Base-by-base conservation (phyloP, 2,797 vertebrate species). In the Mus spretus region DNA sequence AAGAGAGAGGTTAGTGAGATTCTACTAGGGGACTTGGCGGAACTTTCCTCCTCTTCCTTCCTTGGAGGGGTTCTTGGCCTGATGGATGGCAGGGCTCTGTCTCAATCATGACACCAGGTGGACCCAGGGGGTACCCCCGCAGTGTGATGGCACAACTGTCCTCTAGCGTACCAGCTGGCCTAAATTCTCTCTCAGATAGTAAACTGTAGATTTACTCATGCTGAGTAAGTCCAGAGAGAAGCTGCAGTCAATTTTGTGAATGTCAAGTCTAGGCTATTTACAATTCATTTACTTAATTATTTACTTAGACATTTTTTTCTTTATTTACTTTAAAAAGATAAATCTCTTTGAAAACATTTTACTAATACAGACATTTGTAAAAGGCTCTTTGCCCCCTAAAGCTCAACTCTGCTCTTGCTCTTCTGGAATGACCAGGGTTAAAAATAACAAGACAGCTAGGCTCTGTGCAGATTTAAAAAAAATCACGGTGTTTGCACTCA, bases 291-390 rank as follows among this genome's bases (percentile, higher is more conserved):
- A 5, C 53, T 85, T 63, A 63, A 10, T 22, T 34, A 31, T 24
- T 61, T 26, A 63, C 34, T 89, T 55, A 40, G 55, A 61, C 6
- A 24, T 26, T 11, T 50, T 50, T 50, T 28, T 40, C 55, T 47
- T 84, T 72, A 83, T 22, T 87, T 65, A 10, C 63, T 93, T 93
- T 93, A 13, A 77, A 88, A 93, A 87, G 31, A 50, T 22, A 22
- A 22, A 77, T 31, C 26, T 75, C 44, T 74, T 44, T 50, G 47
- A 75, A 74, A 74, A 57, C 34, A 53, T 34, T 59, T 82, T 19
- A 72, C 24, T 31, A 81, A 44, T 53, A 67, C 6, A 70, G 34
- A 80, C 86, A 75, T 89, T 34, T 55, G 31, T 74, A 37, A 70
- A 47, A 61, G 61, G 44, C 17, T 9, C 61, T 8, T 65, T 59